Base-by-base conservation (phyloP, 2,888 invertebrate genomes). In the Dolichopus griseipennis region DNA sequence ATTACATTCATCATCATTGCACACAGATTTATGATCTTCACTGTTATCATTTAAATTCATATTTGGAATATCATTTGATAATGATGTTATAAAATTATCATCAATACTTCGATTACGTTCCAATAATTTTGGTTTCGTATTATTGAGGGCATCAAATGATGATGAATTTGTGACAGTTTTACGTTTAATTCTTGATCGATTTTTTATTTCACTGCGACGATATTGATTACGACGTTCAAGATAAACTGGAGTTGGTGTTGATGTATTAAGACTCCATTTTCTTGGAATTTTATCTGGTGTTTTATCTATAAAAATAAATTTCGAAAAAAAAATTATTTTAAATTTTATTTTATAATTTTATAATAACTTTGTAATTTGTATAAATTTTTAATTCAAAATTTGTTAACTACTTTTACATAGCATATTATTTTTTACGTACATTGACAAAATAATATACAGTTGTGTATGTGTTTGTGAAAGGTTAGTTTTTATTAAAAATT, bases 181-280 rank as follows among this genome's bases (percentile, higher is more conserved):
- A 10, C 81, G 77, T 69, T 81, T 80, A 68, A 78, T 77, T 72
- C 81, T 82, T 12, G 81, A 79, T 1, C 81, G 77, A 71, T 78
- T 79, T 3, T 81, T 79, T 61, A 81, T 79, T 70, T 82, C 81
- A 69, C 89, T 84, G 66, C 89, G 88, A 66, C 88, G 83, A 73
- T 90, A 90, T 67, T 89, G 84, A 77, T 92, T 92, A 37, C 95
- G 84, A 73, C 91, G 89, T 78, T 96, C 95, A 70, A 95, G 83
- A 79, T 96, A 96, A 74, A 95, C 94, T 0, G 95, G 95, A 0
- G 94, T 93, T 34, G 91, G 90, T 18, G 78, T 77, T 82, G 71
- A 90, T 88, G 92, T 92, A 90, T 78, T 75, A 12, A 78, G 74
- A 43, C 78, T 76, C 81, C 81, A 82, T 72, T 81, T 81, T 81